phyloP scores from a whole-genome alignment of 2,113 vertebrate genomes.

The Leuciscus idus region DNA sequence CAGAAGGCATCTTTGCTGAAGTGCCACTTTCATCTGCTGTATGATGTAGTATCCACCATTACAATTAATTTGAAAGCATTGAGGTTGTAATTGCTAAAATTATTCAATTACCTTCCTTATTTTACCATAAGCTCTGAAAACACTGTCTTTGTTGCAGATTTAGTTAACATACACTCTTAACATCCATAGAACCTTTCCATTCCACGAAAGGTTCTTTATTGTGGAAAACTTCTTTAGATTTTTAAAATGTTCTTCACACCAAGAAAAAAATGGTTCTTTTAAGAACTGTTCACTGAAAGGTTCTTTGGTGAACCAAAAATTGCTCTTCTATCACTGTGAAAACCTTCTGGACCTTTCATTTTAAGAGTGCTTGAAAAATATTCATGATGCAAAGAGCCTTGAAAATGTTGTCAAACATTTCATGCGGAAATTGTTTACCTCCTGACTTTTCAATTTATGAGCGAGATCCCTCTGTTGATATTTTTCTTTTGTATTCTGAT shows the following conservation, averaged over 20 bases:
- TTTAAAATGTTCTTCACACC: no score
- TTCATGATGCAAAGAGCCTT: background rate
- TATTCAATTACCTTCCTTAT: background rate
- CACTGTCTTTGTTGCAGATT: background rate
- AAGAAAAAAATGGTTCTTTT: no score
- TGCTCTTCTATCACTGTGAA: background rate
- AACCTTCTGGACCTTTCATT: background rate
- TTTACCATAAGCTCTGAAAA: background rate
- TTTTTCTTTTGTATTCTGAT: background rate
- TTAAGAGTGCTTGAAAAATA: background rate
- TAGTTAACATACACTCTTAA: background rate
- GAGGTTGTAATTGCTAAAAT: background rate
- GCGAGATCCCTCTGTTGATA: constrained; percentile 2
- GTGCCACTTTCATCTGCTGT: background rate
- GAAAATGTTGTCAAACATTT: background rate
- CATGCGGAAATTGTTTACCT: background rate
- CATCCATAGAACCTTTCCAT: no score
- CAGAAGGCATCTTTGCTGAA: background rate
- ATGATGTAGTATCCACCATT: background rate
- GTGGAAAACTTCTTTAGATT: no score
- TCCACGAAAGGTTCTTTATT: no score
- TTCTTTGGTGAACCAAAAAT: no score
- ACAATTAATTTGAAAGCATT: background rate
- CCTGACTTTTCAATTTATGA: background rate
- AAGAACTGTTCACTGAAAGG: no score